A percentile compares a stretch with the other conserved stretches of the same genome.
These are phyloP conservation scores for Tigriopus californicus DNA, from an alignment of 2,888 invertebrate genomes.

Conservation along the genomic window DNA sequence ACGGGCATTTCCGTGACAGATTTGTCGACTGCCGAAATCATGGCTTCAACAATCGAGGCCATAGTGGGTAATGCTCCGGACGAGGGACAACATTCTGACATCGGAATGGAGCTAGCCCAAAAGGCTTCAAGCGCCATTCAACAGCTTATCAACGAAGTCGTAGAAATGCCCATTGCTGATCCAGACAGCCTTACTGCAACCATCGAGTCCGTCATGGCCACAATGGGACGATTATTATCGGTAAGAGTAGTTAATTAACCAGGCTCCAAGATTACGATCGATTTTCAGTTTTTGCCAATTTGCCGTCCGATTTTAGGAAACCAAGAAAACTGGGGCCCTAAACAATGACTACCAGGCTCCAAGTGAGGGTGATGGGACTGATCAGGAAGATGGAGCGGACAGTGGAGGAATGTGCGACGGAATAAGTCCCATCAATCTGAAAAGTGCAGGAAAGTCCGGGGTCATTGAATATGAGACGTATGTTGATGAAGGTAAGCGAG, in stretches of 20 bases:
- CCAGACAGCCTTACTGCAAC: not conserved
- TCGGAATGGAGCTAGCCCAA: not conserved
- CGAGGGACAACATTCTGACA: not conserved
- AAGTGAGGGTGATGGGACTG: too few relatives aligned
- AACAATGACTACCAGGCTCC: too few relatives aligned
- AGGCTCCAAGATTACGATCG: too few relatives aligned
- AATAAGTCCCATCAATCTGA: too few relatives aligned
- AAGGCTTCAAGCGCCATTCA: not conserved
- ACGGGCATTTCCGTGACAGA: not conserved
- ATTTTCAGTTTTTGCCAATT: too few relatives aligned
- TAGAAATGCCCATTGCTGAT: not conserved
- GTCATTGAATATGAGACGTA: constrained; percentile 10
- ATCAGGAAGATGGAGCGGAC: too few relatives aligned
- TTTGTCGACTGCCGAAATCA: not conserved
- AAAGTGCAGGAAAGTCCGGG: not conserved
- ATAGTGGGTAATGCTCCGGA: not conserved
- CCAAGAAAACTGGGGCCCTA: too few relatives aligned
- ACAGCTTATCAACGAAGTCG: not conserved
- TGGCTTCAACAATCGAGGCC: not conserved
- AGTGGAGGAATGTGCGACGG: too few relatives aligned
- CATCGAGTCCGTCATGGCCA: not conserved
- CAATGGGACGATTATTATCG: too few relatives aligned
- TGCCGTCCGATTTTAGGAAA: too few relatives aligned
- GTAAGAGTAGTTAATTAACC: too few relatives aligned
- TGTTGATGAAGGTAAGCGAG: constrained; percentile 10